Conservation (phyloP, 1,140 invertebrate species). For the Diploscapter pachys region DNA sequence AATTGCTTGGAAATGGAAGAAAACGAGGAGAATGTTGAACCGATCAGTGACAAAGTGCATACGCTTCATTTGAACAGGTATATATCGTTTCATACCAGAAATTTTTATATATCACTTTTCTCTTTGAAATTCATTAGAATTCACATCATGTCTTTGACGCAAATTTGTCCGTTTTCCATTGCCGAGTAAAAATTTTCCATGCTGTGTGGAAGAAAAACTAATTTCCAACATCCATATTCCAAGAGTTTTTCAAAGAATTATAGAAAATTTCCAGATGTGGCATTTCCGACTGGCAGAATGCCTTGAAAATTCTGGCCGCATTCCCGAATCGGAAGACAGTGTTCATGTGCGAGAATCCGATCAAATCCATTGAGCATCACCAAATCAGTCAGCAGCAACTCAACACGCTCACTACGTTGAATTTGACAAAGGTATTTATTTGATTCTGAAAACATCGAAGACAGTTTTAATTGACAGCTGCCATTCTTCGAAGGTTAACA, state of each 20-base stretch:
- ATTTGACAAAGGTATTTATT: not conserved
- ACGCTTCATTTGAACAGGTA: conserved; percentile 36
- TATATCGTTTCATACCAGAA: not conserved
- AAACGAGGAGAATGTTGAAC: conserved; percentile 10
- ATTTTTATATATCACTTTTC: not conserved
- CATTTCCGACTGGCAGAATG: conserved; percentile 24
- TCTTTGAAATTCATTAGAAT: too few species aligned
- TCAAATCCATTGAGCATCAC: conserved; percentile 25
- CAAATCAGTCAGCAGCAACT: not conserved
- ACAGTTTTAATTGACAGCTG: too few species aligned
- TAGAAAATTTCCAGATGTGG: conserved; percentile 22
- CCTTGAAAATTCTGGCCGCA: conserved; percentile 18
- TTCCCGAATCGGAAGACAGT: conserved; percentile 33
- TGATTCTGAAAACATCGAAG: too few species aligned
- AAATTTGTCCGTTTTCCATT: too few species aligned
- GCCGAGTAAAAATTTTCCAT: too few species aligned
- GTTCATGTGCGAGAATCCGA: conserved; percentile 36
- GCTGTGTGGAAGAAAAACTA: too few species aligned
- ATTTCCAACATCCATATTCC: too few species aligned
- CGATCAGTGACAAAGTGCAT: conserved; percentile 22
- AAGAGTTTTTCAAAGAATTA: not conserved
- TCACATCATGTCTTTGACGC: too few species aligned
- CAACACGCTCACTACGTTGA: not conserved
- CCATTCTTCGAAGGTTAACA: too few species aligned
- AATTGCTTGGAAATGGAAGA: conserved; percentile 19